phyloP scores from a whole-genome alignment of 2,113 vertebrate species.

The Gopherus flavomarginatus region DNA sequence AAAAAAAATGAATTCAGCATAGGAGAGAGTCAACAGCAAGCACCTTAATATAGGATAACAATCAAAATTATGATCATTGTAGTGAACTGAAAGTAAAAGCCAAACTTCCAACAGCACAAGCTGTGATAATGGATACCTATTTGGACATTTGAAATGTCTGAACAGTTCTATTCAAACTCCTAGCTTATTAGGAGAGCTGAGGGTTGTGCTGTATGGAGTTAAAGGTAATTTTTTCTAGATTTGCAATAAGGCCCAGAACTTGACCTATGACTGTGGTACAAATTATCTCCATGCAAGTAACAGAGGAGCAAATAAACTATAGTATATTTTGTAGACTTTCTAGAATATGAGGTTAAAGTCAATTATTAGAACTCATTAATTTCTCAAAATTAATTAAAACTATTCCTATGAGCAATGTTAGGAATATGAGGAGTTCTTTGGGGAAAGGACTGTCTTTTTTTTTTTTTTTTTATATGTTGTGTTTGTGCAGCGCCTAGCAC shows the following conservation, averaged over 20 bases:
- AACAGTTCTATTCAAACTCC: not conserved
- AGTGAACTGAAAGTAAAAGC: not conserved
- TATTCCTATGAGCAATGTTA: constrained; percentile 34
- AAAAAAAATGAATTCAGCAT: not conserved
- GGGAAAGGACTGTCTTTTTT: not conserved
- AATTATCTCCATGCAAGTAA: not conserved
- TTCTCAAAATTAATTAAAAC: not conserved
- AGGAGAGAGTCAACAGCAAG: not conserved
- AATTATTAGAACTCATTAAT: not conserved
- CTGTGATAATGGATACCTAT: not conserved
- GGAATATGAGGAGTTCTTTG: not conserved
- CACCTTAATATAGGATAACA: too few species aligned
- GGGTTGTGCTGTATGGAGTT: rapidly evolving
- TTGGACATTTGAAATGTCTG: not conserved
- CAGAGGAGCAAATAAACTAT: not conserved
- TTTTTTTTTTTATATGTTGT: not conserved
- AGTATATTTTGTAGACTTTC: not conserved
- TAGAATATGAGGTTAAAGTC: not conserved
- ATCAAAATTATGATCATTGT: not conserved
- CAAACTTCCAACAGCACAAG: not conserved
- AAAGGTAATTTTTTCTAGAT: not conserved
- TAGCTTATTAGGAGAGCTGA: not conserved
- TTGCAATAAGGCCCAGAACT: not conserved
- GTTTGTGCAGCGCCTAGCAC: not conserved
- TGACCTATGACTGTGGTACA: not conserved